phyloP scores from a whole-genome alignment of 2,888 invertebrate genomes.

The Seira sanloemensis region DNA sequence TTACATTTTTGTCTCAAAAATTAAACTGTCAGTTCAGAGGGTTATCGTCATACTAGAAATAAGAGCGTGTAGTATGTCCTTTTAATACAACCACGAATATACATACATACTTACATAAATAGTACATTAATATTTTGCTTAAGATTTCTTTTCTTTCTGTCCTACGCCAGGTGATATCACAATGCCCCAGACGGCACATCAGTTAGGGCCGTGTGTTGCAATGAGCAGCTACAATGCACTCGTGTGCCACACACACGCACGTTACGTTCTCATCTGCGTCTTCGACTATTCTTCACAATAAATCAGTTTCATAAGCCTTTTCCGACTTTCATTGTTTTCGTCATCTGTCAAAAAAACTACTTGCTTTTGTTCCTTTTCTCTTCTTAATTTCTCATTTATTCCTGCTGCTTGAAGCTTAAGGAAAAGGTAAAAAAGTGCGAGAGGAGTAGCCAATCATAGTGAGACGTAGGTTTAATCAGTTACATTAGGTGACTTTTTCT shows the following conservation, averaged over 20 bases:
- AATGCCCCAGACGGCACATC: not conserved
- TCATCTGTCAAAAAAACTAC: not conserved
- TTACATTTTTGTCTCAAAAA: too few relatives aligned
- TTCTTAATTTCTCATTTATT: not conserved
- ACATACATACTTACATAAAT: too few relatives aligned
- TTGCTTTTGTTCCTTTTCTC: not conserved
- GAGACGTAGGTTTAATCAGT: too few relatives aligned
- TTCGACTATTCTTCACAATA: not conserved
- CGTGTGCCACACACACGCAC: not conserved
- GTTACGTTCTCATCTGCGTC: not conserved
- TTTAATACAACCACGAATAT: too few relatives aligned
- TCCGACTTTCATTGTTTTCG: not conserved
- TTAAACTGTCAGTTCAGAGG: too few relatives aligned
- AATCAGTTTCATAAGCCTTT: not conserved
- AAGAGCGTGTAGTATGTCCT: too few relatives aligned
- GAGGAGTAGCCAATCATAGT: too few relatives aligned
- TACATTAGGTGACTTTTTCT: too few relatives aligned
- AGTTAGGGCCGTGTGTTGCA: not conserved
- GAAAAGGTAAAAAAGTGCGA: not conserved
- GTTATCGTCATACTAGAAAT: too few relatives aligned
- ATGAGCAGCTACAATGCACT: too few relatives aligned
- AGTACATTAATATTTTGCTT: too few relatives aligned
- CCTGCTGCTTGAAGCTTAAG: not conserved
- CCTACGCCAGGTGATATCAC: not conserved
- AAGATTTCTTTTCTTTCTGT: not conserved